Conservation (phyloP, 2,797 vertebrate species). For the Malurus leucopterus region DNA sequence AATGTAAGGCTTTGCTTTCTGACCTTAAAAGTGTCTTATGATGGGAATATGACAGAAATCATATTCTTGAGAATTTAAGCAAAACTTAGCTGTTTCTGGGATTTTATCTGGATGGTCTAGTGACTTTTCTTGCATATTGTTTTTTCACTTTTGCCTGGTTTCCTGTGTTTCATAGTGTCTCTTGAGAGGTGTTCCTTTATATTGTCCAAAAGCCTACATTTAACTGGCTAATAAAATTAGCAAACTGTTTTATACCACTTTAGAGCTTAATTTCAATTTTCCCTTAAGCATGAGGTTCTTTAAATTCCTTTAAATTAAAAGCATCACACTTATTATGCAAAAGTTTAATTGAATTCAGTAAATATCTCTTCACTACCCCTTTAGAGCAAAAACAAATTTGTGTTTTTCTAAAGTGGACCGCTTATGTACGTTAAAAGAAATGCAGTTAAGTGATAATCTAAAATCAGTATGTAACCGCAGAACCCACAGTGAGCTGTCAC, state of each 20-base stretch:
- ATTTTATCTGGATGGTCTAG: background rate
- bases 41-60: background rate
- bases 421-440: background rate
- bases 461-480: background rate
- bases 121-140: background rate
- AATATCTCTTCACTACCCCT: background rate
- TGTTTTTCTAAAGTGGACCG: background rate
- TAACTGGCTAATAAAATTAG: background rate
- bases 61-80: background rate
- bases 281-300: background rate
- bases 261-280: background rate
- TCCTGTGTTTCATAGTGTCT: background rate
- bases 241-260: background rate
- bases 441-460: background rate
- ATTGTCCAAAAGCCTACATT: background rate
- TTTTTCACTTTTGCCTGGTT: background rate
- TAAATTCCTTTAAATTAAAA: background rate
- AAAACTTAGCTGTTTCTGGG: background rate
- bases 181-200: background rate
- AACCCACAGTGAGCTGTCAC: constrained; percentile 1
- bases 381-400: background rate
- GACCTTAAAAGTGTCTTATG: background rate
- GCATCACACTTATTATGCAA: background rate
- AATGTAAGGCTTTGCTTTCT: background rate
- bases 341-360: background rate